Conservation (phyloP, 2,888 invertebrate species). For the Notocelia uddmanniana region DNA sequence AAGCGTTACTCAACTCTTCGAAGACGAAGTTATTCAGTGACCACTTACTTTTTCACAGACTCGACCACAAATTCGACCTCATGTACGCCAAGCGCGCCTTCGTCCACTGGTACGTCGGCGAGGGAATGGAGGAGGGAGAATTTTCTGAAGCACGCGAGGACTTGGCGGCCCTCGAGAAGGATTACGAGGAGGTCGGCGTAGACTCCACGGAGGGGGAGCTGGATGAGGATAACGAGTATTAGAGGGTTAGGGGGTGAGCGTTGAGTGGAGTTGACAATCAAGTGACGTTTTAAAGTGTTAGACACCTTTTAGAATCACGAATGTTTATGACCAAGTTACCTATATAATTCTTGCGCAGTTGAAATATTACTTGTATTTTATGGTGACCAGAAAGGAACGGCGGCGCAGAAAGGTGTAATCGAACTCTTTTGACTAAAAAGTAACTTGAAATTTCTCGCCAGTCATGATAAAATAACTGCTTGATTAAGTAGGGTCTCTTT, state of each 20-base stretch:
- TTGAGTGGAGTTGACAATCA: neutral
- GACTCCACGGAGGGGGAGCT: conserved; percentile 90
- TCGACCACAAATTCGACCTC: conserved; percentile 97
- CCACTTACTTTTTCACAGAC: conserved; percentile 75
- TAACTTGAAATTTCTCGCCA: too few relatives aligned
- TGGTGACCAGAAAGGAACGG: too few relatives aligned
- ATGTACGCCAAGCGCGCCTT: conserved; percentile 99
- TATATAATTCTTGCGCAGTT: too few relatives aligned
- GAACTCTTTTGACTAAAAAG: too few relatives aligned
- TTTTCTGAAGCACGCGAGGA: conserved; percentile 96
- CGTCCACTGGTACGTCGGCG: conserved; percentile 97
- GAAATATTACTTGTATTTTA: too few relatives aligned
- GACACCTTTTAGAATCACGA: neutral
- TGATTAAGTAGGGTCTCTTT: too few relatives aligned
- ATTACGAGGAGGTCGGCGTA: conserved; percentile 92
- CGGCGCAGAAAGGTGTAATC: too few relatives aligned
- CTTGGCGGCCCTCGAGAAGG: conserved; percentile 92
- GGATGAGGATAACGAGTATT: conserved; percentile 90
- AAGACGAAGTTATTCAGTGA: neutral
- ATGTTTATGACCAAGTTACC: too few relatives aligned
- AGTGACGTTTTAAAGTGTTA: neutral
- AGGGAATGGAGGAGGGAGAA: conserved; percentile 95
- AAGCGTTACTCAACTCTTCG: too few relatives aligned
- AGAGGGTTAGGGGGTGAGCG: conserved; percentile 43
- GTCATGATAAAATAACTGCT: too few relatives aligned